Evolutionary conservation across 2,797 vertebrate genomes (phyloP), one percentile per base, ranked within the genome.

Genomic region (Diglossa cyanea): DNA sequence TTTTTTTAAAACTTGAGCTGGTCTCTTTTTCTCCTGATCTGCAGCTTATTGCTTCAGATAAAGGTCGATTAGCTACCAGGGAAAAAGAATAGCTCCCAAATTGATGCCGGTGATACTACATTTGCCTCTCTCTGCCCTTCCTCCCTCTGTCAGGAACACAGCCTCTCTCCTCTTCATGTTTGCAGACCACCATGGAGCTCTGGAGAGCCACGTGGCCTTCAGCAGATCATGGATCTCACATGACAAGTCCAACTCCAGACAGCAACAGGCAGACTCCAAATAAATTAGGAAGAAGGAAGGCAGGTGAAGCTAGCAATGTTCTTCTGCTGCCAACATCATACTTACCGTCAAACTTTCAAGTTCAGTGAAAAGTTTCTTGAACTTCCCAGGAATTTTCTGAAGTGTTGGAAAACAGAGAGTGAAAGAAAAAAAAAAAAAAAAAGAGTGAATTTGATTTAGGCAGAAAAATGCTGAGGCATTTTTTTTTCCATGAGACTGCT

Each of bases 321-420:
- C 3, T 42, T 91, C 40, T 37, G 54, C 44, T 54, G 65, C 42
- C 54, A 82, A 37, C 25, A 39, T 7, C 4, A 4, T 70, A 98
- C 99, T 98, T 98, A 99, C 99, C 17, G 99, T 99, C 97, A 99
- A 96, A 77, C 98, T 98, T 98, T 99, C 99, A 95, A 99, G 98
- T 97, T 99, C 99, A 35, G 99, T 98, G 97, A 99, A 99, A 96
- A 99, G 98, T 97, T 99, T 99, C 98, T 98, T 99, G 97, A 99
- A 99, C 97, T 99, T 99, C 48, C 99, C 99, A 90, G 99, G 99
- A 95, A 99, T 99, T 98, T 99, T 99, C 99, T 99, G 96, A 91
- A 96, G 88, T 50, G n/a, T 88, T 89, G 23, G 93, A 75, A 92
- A 74, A 61, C 7, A 78, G 13, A 60, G 5, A 30, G 3, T 10